Base-by-base conservation (phyloP, 2,113 vertebrate species). In the Microcebus tavaratra region DNA sequence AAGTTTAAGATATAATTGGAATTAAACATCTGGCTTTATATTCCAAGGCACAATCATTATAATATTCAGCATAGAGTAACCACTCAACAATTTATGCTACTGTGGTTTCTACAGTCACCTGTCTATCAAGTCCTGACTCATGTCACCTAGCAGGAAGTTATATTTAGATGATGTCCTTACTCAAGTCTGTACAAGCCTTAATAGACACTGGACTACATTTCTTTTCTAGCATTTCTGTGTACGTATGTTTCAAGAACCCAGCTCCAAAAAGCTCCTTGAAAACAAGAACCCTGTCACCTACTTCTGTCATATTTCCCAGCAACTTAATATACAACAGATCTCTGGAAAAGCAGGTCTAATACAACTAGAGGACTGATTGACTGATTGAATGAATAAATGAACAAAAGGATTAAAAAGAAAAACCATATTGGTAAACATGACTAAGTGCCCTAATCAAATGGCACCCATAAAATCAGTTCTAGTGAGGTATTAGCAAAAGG, bases 231-330 rank as follows among this genome's bases (percentile, higher is more conserved):
- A 18, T 67, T 80, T 94, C 80, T 96, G 39, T 88, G 75, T 13
- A 73, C 67, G 18, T 86, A 55, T 81, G 81, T 92, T 97, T 96
- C 34, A 90, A 42, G 79, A 95, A 75, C 8, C 17, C 23, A 73
- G n/a, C n/a, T 92, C 85, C 81, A 88, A 57, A 96, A 94, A 92
- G 34, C 27, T 95, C 91, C 78, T 65, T 89, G 42, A 93, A 91
- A 63, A 82, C 63, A 91, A 92, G 61, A 61, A 88, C 36, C 18
- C 72, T 70, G 34, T 80, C 21, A 21, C 75, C 36, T n/a, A 89
- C 25, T 89, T 83, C 42, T 68, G 67, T 86, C 48, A 18, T 73
- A 67, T 59, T 82, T 94, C 55, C 53, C 21, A 90, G 81, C 36
- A 75, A 88, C 29, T 72, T 92, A 94, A 94, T 67, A 84, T 1